Conservation (phyloP, 1,140 invertebrate species). For the Pantala flavescens region DNA sequence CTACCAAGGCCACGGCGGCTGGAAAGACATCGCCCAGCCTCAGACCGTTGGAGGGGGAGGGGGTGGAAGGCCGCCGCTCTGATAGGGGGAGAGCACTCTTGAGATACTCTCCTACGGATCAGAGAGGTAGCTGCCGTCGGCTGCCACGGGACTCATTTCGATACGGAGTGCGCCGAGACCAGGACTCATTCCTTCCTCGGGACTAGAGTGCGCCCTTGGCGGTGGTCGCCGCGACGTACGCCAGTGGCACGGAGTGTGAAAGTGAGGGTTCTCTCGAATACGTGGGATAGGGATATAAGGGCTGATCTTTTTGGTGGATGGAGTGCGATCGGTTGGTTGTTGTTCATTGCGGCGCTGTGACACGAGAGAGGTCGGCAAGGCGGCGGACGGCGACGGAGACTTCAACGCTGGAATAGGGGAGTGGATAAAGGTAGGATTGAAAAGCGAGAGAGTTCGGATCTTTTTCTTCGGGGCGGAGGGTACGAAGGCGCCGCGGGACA, state of each 20-base stretch:
- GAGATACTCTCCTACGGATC: neutral
- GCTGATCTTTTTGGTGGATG: too few relatives aligned
- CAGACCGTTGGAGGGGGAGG: neutral
- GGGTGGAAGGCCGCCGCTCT: neutral
- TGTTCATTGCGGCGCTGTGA: too few relatives aligned
- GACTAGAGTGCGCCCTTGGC: neutral
- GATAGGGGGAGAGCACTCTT: neutral
- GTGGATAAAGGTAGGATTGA: too few relatives aligned
- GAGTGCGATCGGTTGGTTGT: too few relatives aligned
- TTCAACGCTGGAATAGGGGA: too few relatives aligned
- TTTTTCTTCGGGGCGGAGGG: too few relatives aligned
- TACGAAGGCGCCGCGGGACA: too few relatives aligned
- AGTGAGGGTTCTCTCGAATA: neutral
- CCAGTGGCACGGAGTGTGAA: neutral
- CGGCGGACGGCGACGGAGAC: too few relatives aligned
- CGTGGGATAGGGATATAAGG: neutral
- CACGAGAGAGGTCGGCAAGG: too few relatives aligned
- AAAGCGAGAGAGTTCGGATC: too few relatives aligned
- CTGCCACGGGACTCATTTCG: neutral
- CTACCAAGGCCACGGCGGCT: constrained; percentile 5
- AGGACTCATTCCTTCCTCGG: neutral
- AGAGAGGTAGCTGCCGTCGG: constrained; percentile 1
- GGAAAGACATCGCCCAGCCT: neutral
- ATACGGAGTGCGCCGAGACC: neutral
- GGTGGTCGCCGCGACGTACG: neutral